Evolutionary conservation across 2,113 vertebrate species (phyloP).

Genomic region (Rhadina sibilatrix): DNA sequence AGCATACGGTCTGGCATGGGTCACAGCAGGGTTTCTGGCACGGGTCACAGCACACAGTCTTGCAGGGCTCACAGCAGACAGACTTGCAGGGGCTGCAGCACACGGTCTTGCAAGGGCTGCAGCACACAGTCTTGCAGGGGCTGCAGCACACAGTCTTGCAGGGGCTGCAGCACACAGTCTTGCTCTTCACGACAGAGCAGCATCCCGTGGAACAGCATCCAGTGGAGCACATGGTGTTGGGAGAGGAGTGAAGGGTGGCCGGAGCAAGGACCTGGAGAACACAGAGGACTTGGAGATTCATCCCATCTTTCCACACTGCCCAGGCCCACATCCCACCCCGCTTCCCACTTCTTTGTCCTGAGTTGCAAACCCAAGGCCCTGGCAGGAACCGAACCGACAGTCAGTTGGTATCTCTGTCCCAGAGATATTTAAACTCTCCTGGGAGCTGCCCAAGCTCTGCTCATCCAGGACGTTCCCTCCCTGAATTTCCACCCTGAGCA

Average conservation of each 20-base stretch:
- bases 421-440: background rate
- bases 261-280: background rate
- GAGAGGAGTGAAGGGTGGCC: background rate
- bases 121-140: background rate
- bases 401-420: too few species aligned
- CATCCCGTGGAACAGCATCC: background rate
- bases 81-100: background rate
- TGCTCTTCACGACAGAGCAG: conserved; percentile 40
- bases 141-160: background rate
- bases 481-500: background rate
- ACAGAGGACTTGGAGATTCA: background rate
- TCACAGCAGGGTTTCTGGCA: background rate
- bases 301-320: background rate
- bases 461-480: background rate
- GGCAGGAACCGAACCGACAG: rapidly evolving
- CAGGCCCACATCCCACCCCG: rapidly evolving
- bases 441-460: background rate
- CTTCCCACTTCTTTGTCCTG: background rate
- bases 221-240: conserved; percentile 14
- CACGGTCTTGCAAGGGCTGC: background rate
- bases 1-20: background rate
- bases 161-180: background rate
- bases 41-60: background rate
- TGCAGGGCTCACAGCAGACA: background rate
- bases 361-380: background rate